Evolutionary conservation across 2,888 invertebrate species (phyloP).

Genomic region (Nymphalis urticae): DNA sequence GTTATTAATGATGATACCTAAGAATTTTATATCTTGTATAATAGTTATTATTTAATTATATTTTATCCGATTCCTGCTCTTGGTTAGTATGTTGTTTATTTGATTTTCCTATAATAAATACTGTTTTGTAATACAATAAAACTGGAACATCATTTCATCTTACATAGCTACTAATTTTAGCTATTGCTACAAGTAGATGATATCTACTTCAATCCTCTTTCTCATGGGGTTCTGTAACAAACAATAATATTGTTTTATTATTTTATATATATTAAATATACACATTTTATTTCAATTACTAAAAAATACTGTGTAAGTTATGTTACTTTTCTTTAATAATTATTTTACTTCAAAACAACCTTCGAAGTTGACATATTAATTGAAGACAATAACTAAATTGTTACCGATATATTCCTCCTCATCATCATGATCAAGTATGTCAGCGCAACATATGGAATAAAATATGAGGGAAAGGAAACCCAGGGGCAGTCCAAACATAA

Average conservation of each 20-base stretch:
- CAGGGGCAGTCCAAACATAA: constrained; percentile 96
- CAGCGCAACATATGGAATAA: constrained; percentile 97
- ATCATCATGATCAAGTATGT: constrained; percentile 95
- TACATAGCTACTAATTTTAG: not conserved
- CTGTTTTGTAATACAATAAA: not conserved
- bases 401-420: constrained; percentile 85
- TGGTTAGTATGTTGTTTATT: not conserved
- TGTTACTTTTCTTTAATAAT: no score
- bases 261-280: not conserved
- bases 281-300: not conserved
- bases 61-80: no score
- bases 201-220: constrained; percentile 67
- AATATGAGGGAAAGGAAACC: constrained; percentile 96
- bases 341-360: no score
- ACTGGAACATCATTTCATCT: constrained; percentile 6
- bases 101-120: not conserved
- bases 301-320: no score
- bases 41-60: no score
- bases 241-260: constrained; percentile 33
- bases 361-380: no score
- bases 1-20: no score
- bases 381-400: no score
- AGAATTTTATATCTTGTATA: no score
- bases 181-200: not conserved
- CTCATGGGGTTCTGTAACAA: constrained; percentile 75